These are phyloP conservation scores for Fistularia tabacaria DNA, from an alignment of 2,797 vertebrate genomes.

Conservation along the genomic window DNA sequence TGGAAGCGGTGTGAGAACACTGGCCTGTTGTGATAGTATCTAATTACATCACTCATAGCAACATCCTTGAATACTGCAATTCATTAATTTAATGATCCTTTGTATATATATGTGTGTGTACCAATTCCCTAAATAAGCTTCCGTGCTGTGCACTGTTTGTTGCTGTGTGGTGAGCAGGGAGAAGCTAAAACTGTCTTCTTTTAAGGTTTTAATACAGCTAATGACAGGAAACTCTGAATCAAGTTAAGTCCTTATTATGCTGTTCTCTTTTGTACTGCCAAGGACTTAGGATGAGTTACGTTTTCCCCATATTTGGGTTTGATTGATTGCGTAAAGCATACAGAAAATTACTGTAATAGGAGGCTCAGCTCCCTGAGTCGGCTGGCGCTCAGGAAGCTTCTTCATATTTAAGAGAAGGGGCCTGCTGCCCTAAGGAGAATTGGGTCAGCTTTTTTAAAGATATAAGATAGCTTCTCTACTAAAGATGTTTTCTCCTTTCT, in stretches of 20 bases:
- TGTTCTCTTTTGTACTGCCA: conserved; percentile 5
- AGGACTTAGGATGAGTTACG: conserved; percentile 37
- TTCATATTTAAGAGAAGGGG: conserved; percentile 31
- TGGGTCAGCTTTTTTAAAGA: conserved; percentile 55
- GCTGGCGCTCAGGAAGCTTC: conserved; percentile 8
- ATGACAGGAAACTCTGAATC: conserved; percentile 20
- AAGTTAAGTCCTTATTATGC: conserved; percentile 3
- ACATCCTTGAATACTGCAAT: conserved; percentile 48
- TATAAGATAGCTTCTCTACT: conserved; percentile 47
- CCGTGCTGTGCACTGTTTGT: conserved; percentile 19
- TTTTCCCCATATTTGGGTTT: conserved; percentile 30
- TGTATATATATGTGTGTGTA: conserved; percentile 14
- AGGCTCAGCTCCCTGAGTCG: conserved; percentile 10
- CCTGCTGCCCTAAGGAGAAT: conserved; percentile 23
- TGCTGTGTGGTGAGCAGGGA: conserved; percentile 15
- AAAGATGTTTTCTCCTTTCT: conserved; percentile 62
- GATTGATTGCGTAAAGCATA: conserved; percentile 49
- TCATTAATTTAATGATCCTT: conserved; percentile 43
- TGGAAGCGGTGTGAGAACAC: conserved; percentile 49
- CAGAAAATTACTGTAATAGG: conserved; percentile 33
- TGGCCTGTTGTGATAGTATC: conserved; percentile 60
- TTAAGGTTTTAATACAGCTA: conserved; percentile 12
- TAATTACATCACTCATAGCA: conserved; percentile 65
- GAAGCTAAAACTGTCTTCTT: conserved; percentile 12
- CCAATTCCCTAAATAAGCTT: conserved; percentile 30